These are phyloP conservation scores for Micoletzkya japonica DNA, from an alignment of 2,888 invertebrate genomes.

Conservation along the genomic window DNA sequence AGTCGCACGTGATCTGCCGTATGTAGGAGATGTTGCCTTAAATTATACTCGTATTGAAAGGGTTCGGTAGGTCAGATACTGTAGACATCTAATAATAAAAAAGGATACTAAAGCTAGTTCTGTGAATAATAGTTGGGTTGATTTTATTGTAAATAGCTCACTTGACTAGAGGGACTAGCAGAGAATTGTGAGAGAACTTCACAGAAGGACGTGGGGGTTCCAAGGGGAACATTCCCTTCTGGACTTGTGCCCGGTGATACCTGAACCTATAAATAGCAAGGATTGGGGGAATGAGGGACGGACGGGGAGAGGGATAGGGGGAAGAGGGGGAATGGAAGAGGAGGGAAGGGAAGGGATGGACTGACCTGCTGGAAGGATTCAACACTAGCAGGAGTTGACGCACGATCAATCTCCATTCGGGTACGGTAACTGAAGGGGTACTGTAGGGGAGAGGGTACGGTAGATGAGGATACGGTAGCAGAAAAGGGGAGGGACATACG, in stretches of 20 bases:
- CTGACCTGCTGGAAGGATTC: slow-evolving; percentile 33
- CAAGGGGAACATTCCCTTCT: neutral
- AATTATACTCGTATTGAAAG: no score
- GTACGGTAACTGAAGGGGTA: slow-evolving; percentile 28
- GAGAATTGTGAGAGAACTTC: slow-evolving; percentile 26
- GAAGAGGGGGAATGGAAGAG: no score
- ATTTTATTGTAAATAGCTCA: no score
- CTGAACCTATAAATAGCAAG: neutral
- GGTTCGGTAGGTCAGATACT: no score
- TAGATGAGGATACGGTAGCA: no score
- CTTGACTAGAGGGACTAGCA: slow-evolving; percentile 26
- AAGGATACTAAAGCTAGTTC: neutral
- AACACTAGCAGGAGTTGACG: slow-evolving; percentile 25
- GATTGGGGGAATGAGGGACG: neutral
- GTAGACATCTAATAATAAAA: neutral
- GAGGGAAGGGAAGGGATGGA: no score
- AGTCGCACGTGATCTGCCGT: no score
- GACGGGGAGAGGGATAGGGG: no score
- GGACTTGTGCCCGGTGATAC: slow-evolving; percentile 16
- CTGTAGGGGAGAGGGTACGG: no score
- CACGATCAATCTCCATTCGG: slow-evolving; percentile 34
- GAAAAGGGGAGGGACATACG: neutral
- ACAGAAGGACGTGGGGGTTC: slow-evolving; percentile 28
- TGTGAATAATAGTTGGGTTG: no score
- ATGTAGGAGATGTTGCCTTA: no score